A percentile compares a stretch with the other conserved stretches of the same genome.
These are phyloP conservation scores for Caenorhabditis imperialis DNA, from an alignment of 2,888 invertebrate species.

Conservation along the genomic window DNA sequence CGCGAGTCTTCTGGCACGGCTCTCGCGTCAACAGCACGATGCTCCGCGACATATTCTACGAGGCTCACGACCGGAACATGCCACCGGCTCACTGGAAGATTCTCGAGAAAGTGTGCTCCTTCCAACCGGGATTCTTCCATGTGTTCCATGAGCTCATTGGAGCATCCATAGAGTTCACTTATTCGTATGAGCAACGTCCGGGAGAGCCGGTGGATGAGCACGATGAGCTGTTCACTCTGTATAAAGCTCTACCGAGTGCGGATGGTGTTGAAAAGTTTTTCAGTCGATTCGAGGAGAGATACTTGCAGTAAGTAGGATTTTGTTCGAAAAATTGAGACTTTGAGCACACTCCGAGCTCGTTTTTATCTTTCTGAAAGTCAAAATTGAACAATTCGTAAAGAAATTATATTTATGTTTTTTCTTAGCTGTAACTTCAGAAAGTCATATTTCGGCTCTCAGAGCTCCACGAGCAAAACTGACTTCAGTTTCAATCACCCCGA, in stretches of 20 bases:
- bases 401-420: neutral
- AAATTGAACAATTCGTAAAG: neutral
- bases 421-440: neutral
- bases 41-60: slow-evolving; percentile 10
- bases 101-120: slow-evolving; percentile 18
- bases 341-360: too few relatives aligned
- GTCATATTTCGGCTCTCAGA: neutral
- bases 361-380: neutral
- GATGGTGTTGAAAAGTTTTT: slow-evolving; percentile 12
- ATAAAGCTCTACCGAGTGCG: neutral
- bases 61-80: slow-evolving; percentile 9
- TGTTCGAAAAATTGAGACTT: too few relatives aligned
- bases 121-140: slow-evolving; percentile 20
- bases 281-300: slow-evolving; percentile 15
- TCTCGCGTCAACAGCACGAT: neutral
- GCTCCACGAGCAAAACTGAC: neutral
- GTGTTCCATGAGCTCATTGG: slow-evolving; percentile 29
- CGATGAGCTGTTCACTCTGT: slow-evolving; percentile 1
- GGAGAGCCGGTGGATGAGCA: neutral
- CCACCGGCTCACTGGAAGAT: slow-evolving; percentile 4
- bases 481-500: neutral
- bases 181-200: neutral
- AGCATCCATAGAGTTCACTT: slow-evolving; percentile 12
- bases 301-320: slow-evolving; percentile 14
- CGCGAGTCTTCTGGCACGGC: neutral